A percentile compares a stretch with the other conserved stretches of the same genome.
phyloP scores from a whole-genome alignment of 1,140 invertebrate genomes.

The Atta texana region DNA sequence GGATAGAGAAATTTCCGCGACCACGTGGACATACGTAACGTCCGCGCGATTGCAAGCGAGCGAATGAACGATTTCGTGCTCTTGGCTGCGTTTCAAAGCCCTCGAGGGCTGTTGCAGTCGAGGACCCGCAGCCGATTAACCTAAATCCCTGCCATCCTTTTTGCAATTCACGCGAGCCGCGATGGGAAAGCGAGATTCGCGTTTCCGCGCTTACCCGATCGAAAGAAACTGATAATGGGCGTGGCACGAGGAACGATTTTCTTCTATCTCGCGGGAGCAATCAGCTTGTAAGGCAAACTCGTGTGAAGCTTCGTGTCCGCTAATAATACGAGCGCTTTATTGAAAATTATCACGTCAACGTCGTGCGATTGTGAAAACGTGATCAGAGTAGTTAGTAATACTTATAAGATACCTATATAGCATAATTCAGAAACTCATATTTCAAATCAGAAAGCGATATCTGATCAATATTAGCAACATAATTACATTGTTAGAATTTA shows the following conservation, averaged over 20 bases:
- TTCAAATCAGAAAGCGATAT: not conserved
- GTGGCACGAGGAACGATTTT: conserved; percentile 44
- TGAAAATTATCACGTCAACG: conserved; percentile 36
- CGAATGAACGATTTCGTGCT: conserved; percentile 32
- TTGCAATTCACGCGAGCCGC: conserved; percentile 55
- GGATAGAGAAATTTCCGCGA: conserved; percentile 54
- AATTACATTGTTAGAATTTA: not conserved
- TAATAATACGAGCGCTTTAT: conserved; percentile 21
- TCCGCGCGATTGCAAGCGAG: conserved; percentile 16
- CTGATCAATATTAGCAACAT: not conserved
- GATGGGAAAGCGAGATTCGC: conserved; percentile 58
- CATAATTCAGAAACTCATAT: not conserved
- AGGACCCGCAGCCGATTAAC: conserved; percentile 62
- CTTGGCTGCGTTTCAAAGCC: conserved; percentile 61
- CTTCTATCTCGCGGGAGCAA: conserved; percentile 40
- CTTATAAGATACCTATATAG: not conserved
- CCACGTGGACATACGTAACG: not conserved
- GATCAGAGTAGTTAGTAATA: not conserved
- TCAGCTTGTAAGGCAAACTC: conserved; percentile 25
- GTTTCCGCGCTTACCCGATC: conserved; percentile 40
- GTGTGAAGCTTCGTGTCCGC: conserved; percentile 20
- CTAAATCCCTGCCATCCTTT: conserved; percentile 55
- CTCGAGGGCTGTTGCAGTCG: conserved; percentile 53
- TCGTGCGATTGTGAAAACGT: not conserved
- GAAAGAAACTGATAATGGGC: conserved; percentile 56